phyloP scores from a whole-genome alignment of 2,888 invertebrate genomes.

The Drosophila kambysellisi region DNA sequence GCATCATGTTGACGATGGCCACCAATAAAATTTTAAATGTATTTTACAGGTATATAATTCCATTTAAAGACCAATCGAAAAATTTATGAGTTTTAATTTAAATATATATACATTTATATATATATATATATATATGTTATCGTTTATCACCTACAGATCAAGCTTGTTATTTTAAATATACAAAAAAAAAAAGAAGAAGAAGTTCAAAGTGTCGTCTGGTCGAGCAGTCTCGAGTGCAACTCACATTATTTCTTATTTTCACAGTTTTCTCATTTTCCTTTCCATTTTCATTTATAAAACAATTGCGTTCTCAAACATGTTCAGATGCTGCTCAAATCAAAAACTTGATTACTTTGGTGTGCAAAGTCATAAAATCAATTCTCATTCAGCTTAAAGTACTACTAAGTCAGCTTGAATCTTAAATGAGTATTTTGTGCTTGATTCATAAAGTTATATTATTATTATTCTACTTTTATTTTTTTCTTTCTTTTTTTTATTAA shows the following conservation, averaged over 20 bases:
- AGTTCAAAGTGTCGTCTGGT: not conserved
- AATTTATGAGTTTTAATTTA: not conserved
- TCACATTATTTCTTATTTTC: not conserved
- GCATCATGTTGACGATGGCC: not conserved
- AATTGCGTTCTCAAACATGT: not conserved
- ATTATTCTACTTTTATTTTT: not conserved
- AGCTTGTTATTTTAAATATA: not conserved
- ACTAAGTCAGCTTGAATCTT: not conserved
- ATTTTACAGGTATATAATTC: not conserved
- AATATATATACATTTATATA: too few relatives aligned
- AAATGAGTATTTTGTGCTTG: not conserved
- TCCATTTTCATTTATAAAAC: not conserved
- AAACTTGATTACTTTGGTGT: not conserved
- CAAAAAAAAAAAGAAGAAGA: not conserved
- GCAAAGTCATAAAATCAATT: constrained; percentile 1
- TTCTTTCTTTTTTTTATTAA: not conserved
- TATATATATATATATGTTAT: too few relatives aligned
- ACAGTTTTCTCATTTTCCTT: too few relatives aligned
- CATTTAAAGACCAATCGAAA: not conserved
- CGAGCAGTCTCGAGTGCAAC: not conserved
- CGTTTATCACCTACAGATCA: not conserved
- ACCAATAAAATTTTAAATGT: not conserved
- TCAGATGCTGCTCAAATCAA: not conserved
- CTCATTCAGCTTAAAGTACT: not conserved
- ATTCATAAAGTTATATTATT: not conserved